These are phyloP conservation scores for Leptinotarsa defecta DNA, from an alignment of 1,140 invertebrate genomes.

Conservation along the genomic window DNA sequence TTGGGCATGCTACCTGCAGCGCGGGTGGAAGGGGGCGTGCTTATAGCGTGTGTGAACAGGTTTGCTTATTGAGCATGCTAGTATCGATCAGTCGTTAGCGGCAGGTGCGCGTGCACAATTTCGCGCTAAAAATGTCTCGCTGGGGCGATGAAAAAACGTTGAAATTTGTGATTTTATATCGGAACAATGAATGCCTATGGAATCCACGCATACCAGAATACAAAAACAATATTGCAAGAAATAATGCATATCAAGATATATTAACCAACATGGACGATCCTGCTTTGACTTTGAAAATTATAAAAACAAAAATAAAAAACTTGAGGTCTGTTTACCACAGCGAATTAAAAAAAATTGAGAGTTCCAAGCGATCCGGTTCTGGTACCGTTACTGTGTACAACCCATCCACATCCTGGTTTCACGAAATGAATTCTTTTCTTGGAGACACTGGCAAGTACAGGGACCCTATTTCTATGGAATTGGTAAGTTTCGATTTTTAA, in stretches of 20 bases:
- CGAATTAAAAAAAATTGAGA: conserved; percentile 45
- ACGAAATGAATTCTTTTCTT: conserved; percentile 19
- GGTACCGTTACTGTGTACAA: conserved; percentile 29
- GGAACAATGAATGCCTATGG: conserved; percentile 17
- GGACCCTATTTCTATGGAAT: neutral
- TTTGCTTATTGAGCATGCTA: conserved; percentile 8
- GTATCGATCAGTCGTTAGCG: too few relatives aligned
- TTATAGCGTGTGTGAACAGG: conserved; percentile 7
- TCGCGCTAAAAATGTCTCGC: conserved; percentile 5
- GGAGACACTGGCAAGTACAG: conserved; percentile 12
- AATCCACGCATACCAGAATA: conserved; percentile 13
- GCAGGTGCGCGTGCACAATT: too few relatives aligned
- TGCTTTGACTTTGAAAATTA: conserved; percentile 15
- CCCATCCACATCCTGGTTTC: conserved; percentile 34
- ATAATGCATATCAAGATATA: conserved; percentile 20
- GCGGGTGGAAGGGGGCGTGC: conserved; percentile 16
- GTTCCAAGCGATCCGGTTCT: conserved; percentile 40
- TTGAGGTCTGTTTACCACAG: conserved; percentile 22
- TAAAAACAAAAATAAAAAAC: conserved; percentile 31
- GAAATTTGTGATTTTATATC: conserved; percentile 27
- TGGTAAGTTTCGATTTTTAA: too few relatives aligned
- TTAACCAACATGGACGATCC: conserved; percentile 3
- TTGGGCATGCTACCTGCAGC: conserved; percentile 12
- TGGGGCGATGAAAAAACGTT: conserved; percentile 2
- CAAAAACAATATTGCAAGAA: conserved; percentile 28